Evolutionary conservation across 2,888 invertebrate species (phyloP), one percentile per base, ranked within the genome.

Genomic region (Coelogynopora nodosa): DNA sequence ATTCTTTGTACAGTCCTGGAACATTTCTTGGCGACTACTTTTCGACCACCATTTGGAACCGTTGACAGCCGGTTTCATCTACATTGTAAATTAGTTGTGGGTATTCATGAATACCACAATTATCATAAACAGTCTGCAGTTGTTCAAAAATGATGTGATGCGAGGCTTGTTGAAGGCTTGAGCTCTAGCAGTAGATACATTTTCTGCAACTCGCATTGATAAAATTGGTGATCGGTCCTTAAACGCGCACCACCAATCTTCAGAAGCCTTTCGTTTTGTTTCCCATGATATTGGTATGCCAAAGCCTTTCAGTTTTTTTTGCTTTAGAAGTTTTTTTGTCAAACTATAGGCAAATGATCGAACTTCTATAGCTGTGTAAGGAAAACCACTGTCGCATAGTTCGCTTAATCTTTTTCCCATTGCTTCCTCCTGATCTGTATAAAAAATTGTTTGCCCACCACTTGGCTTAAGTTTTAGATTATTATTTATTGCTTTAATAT

Each of bases 1-100:
- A 49, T 49, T 49, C 49, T 49, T 49, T 82, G 82, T 18, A 82
- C 82, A 30, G 31, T 30, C 31, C 82, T 82, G n/a, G 82, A 30
- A 31, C 82, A 26, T 18, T 82, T 82, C 27, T 30, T 30, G 31
- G 82, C 82, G 31, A 28, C 31, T 30, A 82, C 82, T 82, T 31
- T 30, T 18, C 31, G 30, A 31, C 82, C 82, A 31, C 31, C 31
- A 31, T 82, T 30, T 82, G 82, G 82, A 82, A 30, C 30, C 13
- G 30, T 82, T 82, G 82, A 82, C 82, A 82, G 31, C 82, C 30
- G 23, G 82, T 82, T 31, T 82, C 82, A 31, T 82, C 82, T 30
- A 30, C 30, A 82, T 82, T 82, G 30, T 30, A 82, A 18, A 82
- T 31, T 23, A 82, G 82, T 82, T 82, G 82, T 82, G 82, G 82